These are phyloP conservation scores for Temnopleurus reevesii DNA, from an alignment of 53 echinoderm and acorn worm genomes.

Conservation along the genomic window DNA sequence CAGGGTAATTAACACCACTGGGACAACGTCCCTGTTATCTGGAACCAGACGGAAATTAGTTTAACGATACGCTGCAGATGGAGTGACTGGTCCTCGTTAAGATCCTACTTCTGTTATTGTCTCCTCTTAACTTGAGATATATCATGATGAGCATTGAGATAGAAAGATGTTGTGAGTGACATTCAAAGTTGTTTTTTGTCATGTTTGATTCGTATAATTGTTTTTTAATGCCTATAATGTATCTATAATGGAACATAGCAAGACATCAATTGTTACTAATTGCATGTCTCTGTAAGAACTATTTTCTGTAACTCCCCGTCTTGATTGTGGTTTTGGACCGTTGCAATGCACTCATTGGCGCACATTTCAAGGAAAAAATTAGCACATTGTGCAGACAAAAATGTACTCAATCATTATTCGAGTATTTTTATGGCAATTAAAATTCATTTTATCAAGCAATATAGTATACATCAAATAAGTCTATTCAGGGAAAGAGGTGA, in stretches of 20 bases:
- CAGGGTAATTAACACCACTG: slow-evolving; percentile 44
- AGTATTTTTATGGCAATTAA: too few relatives aligned
- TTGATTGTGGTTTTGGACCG: neutral
- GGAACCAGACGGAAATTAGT: slow-evolving; percentile 34
- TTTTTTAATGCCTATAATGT: too few relatives aligned
- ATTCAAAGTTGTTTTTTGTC: neutral
- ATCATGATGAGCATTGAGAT: neutral
- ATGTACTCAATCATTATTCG: too few relatives aligned
- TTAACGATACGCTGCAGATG: neutral
- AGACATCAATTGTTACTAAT: neutral
- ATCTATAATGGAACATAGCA: too few relatives aligned
- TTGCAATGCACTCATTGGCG: neutral
- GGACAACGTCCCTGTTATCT: neutral
- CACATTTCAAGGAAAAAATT: neutral
- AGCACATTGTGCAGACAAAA: too few relatives aligned
- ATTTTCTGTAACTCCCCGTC: neutral
- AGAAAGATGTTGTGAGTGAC: neutral
- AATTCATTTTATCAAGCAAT: neutral
- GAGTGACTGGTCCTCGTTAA: neutral
- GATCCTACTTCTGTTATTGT: neutral
- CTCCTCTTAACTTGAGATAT: neutral
- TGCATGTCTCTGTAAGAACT: neutral
- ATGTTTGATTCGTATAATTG: neutral
- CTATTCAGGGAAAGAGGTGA: neutral
- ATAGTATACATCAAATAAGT: neutral